Conservation (phyloP, 1,140 invertebrate genomes). For the Protaetia brevitarsis region DNA sequence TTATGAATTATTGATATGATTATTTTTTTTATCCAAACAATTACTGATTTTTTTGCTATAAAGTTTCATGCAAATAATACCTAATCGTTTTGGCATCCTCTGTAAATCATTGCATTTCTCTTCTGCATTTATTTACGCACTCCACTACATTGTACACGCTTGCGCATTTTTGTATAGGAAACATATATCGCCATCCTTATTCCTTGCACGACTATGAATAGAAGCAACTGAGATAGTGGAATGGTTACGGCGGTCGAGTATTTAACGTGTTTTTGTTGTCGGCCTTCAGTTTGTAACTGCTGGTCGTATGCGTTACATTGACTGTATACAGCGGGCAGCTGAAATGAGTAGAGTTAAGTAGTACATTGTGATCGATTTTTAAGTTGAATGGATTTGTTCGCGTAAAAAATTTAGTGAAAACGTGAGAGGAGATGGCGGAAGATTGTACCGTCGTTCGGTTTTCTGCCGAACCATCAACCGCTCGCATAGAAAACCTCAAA, state of each 20-base stretch:
- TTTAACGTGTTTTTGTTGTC: constrained; percentile 5
- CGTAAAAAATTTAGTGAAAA: not conserved
- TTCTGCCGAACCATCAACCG: constrained; percentile 44
- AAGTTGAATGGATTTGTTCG: not conserved
- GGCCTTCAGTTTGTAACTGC: not conserved
- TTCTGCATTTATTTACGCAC: not conserved
- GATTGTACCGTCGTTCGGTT: constrained; percentile 47
- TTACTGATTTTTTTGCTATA: too few species aligned
- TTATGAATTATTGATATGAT: too few species aligned
- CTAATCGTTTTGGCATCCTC: too few species aligned
- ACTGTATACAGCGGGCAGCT: not conserved
- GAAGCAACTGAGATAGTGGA: not conserved
- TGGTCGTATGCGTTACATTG: not conserved
- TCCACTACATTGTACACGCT: not conserved
- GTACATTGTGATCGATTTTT: not conserved
- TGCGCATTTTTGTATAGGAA: not conserved
- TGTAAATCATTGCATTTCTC: not conserved
- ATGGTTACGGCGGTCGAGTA: not conserved
- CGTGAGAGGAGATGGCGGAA: constrained; percentile 37
- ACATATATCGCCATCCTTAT: not conserved
- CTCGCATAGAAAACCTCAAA: constrained; percentile 45
- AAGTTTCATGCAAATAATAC: too few species aligned
- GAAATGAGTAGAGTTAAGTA: not conserved
- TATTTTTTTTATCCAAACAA: too few species aligned
- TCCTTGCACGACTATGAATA: not conserved